Base-by-base conservation (phyloP, 2,113 vertebrate species). In the Pollimyrus isidori region DNA sequence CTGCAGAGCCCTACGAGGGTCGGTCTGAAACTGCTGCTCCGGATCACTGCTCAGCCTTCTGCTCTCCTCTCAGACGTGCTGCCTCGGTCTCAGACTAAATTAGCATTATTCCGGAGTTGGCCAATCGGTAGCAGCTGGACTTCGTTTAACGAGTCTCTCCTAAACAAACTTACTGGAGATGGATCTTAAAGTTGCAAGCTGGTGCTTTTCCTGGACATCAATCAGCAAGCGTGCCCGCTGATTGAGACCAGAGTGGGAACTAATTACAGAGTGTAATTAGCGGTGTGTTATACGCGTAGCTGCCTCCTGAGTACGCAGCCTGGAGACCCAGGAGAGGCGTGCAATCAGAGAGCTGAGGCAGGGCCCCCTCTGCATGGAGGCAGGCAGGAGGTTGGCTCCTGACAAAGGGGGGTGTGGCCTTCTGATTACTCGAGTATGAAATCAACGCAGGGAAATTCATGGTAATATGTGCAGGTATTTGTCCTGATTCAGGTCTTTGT, bases 1-100 rank as follows among this genome's bases (percentile, higher is more conserved):
- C 35, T 13, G 48, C 23, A 35, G 9, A 26, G 11, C 11, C 35
- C 82, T 88, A 88, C 17, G 13, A 19, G 46, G 52, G 23, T 69
- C 23, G 3, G 50, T 69, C 88, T 88, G 86, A 89, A 76, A 89
- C 45, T 49, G 83, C 1, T 26, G 84, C 23, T 89, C 56, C 50
- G 87, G 87, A 93, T 91, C 82, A 49, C 76, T 80, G 89, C 85
- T 90, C 85, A 35, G 30, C 76, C 39, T 45, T 23, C 46, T 48
- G n/a, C 87, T 45, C 90, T 86, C 65, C 56, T 90, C 89, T 48
- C 35, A 86, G 90, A 92, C 88, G 88, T 73, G 80, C 21, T 88
- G 56, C 48, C 52, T 90, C 87, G 89, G 85, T 69, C 88, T 76
- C 76, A 92, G 89, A 91, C 91, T 89, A 92, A 93, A 89, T 73